Evolutionary conservation across 2,888 invertebrate genomes (phyloP).

Genomic region (Salpingus planirostris): DNA sequence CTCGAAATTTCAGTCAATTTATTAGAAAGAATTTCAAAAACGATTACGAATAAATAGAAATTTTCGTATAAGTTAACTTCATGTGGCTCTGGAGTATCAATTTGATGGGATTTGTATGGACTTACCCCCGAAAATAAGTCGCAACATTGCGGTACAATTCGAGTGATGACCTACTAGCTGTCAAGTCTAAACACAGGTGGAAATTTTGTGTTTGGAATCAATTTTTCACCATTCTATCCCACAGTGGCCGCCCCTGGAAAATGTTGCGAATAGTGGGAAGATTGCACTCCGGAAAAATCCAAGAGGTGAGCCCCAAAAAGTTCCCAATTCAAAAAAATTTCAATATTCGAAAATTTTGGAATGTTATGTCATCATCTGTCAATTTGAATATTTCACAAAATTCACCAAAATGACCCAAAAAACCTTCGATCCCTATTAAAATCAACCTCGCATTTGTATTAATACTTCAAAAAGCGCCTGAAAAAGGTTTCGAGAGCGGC

Average conservation of each 20-base stretch:
- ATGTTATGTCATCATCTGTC: no score
- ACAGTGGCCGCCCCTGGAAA: constrained; percentile 29
- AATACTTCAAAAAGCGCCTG: no score
- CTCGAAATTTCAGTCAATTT: constrained; percentile 26
- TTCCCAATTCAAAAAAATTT: no score
- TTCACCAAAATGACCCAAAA: no score
- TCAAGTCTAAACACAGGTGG: constrained; percentile 7
- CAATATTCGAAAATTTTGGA: no score
- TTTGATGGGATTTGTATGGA: constrained; percentile 16
- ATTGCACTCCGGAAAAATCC: constrained; percentile 25
- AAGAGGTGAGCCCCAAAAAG: constrained; percentile 29
- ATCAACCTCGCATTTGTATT: no score
- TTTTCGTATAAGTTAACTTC: no score
- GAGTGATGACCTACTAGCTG: constrained; percentile 25
- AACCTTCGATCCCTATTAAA: no score
- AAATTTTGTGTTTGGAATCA: constrained; percentile 7
- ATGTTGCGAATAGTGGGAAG: constrained; percentile 34
- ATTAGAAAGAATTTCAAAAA: no score
- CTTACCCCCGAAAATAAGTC: constrained; percentile 26
- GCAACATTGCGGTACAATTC: constrained; percentile 20
- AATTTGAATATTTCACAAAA: no score
- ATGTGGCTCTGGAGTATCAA: no score
- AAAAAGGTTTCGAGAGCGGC: no score
- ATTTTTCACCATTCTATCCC: constrained; percentile 15
- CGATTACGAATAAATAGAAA: neutral